phyloP scores from a whole-genome alignment of 2,888 invertebrate species.

The Anodontia alba region DNA sequence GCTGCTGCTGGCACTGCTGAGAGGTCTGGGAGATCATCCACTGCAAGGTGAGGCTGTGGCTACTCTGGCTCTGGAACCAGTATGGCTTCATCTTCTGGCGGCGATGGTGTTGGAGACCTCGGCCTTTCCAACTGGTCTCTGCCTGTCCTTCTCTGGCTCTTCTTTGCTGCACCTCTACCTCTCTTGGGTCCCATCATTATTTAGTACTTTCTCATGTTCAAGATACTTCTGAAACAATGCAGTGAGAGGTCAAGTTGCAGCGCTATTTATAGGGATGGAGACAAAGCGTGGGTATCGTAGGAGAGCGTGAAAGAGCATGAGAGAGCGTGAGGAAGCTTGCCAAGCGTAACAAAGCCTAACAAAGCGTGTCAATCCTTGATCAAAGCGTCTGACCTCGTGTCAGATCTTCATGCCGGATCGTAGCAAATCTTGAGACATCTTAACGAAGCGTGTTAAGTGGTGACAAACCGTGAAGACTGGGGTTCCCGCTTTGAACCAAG shows the following conservation, averaged over 20 bases:
- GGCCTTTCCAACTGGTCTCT: conserved; percentile 44
- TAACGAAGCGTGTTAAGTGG: not conserved
- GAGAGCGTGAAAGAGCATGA: conserved; percentile 17
- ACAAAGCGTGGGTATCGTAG: conserved; percentile 7
- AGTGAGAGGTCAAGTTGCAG: conserved; percentile 5
- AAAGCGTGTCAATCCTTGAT: not conserved
- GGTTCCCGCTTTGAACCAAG: no score
- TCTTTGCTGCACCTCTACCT: conserved; percentile 42
- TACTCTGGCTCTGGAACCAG: conserved; percentile 48
- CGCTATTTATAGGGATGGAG: not conserved
- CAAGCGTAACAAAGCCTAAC: not conserved
- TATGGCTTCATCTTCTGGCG: conserved; percentile 52
- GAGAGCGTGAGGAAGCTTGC: not conserved
- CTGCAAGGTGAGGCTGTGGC: conserved; percentile 49
- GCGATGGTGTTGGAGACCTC: conserved; percentile 39
- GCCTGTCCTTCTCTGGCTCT: conserved; percentile 44
- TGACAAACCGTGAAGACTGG: no score
- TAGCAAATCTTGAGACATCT: not conserved
- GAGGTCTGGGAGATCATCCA: conserved; percentile 24
- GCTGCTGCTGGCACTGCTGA: conserved; percentile 19
- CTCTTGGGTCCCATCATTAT: conserved; percentile 39
- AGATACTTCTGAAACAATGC: conserved; percentile 18
- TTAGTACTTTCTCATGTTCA: conserved; percentile 23
- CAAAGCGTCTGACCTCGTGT: not conserved
- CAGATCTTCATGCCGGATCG: not conserved